phyloP scores from a whole-genome alignment of 1,140 invertebrate species.

The Calycopis cecrops region DNA sequence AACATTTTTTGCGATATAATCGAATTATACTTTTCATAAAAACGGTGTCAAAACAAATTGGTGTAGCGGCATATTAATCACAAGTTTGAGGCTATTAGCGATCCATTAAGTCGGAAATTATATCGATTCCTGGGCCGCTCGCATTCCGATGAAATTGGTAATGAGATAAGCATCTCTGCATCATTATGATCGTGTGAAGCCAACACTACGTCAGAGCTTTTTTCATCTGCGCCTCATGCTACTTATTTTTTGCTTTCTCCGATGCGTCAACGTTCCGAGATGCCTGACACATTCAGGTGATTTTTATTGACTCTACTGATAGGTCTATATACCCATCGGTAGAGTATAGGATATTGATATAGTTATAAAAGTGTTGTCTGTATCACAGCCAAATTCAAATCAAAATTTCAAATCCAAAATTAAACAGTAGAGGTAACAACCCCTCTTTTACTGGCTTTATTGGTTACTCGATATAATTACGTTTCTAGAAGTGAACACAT shows the following conservation, averaged over 20 bases:
- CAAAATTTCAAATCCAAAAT: too few relatives aligned
- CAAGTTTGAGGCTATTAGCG: slow-evolving; percentile 46
- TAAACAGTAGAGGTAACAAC: too few relatives aligned
- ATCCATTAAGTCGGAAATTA: slow-evolving; percentile 56
- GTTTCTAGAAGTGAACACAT: too few relatives aligned
- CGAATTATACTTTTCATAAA: background rate
- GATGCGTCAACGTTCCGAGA: background rate
- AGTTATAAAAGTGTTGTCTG: too few relatives aligned
- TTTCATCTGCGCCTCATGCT: background rate
- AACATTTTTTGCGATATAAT: background rate
- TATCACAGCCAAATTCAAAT: too few relatives aligned
- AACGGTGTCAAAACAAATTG: slow-evolving; percentile 19
- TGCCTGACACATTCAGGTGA: slow-evolving; percentile 1
- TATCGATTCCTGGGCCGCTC: slow-evolving; percentile 46
- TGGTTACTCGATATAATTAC: too few relatives aligned
- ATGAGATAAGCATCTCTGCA: slow-evolving; percentile 56
- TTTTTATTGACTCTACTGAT: slow-evolving; percentile 8
- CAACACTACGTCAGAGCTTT: background rate
- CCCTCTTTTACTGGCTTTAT: too few relatives aligned
- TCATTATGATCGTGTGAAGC: slow-evolving; percentile 38
- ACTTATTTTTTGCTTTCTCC: slow-evolving; percentile 7
- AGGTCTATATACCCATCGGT: too few relatives aligned
- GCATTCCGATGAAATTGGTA: slow-evolving; percentile 69
- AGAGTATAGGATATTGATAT: too few relatives aligned
- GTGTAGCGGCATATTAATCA: slow-evolving; percentile 39